Percentiles rank a stretch among this genome's conserved stretches.
phyloP scores from a whole-genome alignment of 2,113 vertebrate species.

The Prolemur simus region DNA sequence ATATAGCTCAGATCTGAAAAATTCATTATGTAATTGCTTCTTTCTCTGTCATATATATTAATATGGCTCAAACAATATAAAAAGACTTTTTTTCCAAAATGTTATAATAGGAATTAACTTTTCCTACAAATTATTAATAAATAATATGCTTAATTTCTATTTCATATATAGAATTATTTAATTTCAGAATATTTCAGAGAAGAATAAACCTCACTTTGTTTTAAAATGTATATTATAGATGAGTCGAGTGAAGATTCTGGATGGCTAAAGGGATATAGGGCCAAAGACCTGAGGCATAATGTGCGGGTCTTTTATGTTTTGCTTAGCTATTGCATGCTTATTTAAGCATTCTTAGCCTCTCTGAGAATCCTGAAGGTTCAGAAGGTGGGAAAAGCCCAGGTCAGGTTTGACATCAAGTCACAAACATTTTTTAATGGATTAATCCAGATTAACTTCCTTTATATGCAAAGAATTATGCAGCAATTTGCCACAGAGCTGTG shows the following conservation, averaged over 20 bases:
- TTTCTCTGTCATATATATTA: neutral
- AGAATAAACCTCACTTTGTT: neutral
- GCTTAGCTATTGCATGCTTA: fast-evolving
- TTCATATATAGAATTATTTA: neutral
- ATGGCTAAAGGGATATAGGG: neutral
- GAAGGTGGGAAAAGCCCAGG: neutral
- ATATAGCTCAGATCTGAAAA: neutral
- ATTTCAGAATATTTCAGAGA: neutral
- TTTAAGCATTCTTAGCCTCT: neutral
- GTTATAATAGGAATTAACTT: neutral
- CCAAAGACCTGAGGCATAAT: neutral
- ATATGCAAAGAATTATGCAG: neutral
- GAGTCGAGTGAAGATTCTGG: neutral
- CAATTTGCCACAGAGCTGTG: neutral
- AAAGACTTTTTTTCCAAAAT: neutral
- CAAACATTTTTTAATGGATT: neutral
- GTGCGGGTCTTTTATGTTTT: neutral
- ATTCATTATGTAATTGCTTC: neutral
- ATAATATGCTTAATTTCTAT: neutral
- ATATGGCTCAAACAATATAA: neutral
- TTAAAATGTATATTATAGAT: neutral
- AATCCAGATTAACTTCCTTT: neutral
- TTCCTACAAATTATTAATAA: neutral
- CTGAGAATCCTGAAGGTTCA: neutral
- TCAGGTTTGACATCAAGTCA: neutral